Conservation (phyloP, 2,888 invertebrate genomes). For the Philereme vetulata region DNA sequence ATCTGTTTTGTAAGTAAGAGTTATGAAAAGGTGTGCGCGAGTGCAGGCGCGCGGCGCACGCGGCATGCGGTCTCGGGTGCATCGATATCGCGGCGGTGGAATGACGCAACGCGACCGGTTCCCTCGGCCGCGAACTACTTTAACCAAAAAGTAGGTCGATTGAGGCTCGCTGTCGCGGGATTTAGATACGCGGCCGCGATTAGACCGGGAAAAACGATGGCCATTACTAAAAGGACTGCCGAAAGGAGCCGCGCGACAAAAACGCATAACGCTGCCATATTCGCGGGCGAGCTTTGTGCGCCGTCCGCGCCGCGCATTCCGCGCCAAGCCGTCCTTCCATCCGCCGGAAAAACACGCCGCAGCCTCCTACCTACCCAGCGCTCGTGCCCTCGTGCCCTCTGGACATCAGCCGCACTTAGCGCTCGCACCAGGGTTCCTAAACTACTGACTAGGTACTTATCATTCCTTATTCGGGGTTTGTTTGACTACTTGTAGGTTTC, state of each 20-base stretch:
- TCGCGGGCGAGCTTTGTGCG: slow-evolving; percentile 45
- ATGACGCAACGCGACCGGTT: slow-evolving; percentile 46
- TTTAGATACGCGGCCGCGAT: slow-evolving; percentile 58
- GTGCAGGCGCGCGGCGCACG: background rate
- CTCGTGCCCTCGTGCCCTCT: no score
- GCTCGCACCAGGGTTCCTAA: no score
- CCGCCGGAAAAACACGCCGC: no score
- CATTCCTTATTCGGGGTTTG: no score
- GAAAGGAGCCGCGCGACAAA: slow-evolving; percentile 65
- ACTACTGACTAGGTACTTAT: no score
- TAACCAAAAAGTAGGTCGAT: slow-evolving; percentile 57
- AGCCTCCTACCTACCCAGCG: no score
- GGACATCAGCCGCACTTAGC: no score
- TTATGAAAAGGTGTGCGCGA: no score
- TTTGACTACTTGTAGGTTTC: no score
- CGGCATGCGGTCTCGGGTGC: slow-evolving; percentile 1
- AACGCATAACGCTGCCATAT: slow-evolving; percentile 56
- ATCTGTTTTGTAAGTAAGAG: no score
- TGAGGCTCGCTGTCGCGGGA: slow-evolving; percentile 47
- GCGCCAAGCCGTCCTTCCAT: background rate
- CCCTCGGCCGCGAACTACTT: slow-evolving; percentile 28
- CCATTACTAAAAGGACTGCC: slow-evolving; percentile 65
- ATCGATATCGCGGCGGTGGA: slow-evolving; percentile 11
- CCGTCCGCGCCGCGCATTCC: slow-evolving; percentile 36
- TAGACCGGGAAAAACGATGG: slow-evolving; percentile 60